phyloP scores from a whole-genome alignment of 2,888 invertebrate species.

The Blastobasis adustella region DNA sequence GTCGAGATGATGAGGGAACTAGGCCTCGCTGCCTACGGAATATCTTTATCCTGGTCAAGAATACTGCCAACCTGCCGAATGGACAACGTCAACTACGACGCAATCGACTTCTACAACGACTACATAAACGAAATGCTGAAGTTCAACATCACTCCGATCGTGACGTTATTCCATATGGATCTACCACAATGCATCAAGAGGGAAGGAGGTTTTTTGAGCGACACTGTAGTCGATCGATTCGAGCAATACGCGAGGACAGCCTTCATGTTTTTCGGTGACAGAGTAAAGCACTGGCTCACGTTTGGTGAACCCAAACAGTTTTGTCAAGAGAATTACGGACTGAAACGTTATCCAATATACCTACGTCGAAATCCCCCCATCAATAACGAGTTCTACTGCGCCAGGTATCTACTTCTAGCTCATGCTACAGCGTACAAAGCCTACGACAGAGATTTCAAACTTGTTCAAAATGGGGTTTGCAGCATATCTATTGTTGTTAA shows the following conservation, averaged over 20 bases:
- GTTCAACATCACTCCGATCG: constrained; percentile 74
- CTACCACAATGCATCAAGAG: constrained; percentile 62
- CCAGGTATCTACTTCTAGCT: constrained; percentile 58
- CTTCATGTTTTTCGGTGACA: constrained; percentile 51
- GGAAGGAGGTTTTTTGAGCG: constrained; percentile 62
- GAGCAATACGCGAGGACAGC: constrained; percentile 52
- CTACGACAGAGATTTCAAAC: constrained; percentile 40
- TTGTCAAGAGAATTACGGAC: constrained; percentile 52
- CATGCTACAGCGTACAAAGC: constrained; percentile 63
- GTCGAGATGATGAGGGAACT: constrained; percentile 49
- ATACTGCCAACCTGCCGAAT: constrained; percentile 71
- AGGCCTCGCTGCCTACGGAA: constrained; percentile 59
- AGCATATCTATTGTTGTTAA: constrained; percentile 30
- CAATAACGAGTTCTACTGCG: constrained; percentile 56
- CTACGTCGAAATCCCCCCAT: constrained; percentile 44
- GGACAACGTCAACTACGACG: constrained; percentile 69
- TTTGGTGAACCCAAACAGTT: constrained; percentile 66
- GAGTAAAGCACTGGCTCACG: constrained; percentile 69
- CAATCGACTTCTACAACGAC: constrained; percentile 77
- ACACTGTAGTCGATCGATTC: constrained; percentile 49
- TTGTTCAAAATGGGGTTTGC: constrained; percentile 23
- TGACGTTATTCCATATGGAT: constrained; percentile 70
- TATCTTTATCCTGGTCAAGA: constrained; percentile 77
- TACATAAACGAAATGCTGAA: constrained; percentile 75
- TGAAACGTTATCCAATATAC: constrained; percentile 19